Evolutionary conservation across 2,113 vertebrate species (phyloP), one percentile per base, ranked within the genome.

Genomic region (Sinocyclocheilus grahami): DNA sequence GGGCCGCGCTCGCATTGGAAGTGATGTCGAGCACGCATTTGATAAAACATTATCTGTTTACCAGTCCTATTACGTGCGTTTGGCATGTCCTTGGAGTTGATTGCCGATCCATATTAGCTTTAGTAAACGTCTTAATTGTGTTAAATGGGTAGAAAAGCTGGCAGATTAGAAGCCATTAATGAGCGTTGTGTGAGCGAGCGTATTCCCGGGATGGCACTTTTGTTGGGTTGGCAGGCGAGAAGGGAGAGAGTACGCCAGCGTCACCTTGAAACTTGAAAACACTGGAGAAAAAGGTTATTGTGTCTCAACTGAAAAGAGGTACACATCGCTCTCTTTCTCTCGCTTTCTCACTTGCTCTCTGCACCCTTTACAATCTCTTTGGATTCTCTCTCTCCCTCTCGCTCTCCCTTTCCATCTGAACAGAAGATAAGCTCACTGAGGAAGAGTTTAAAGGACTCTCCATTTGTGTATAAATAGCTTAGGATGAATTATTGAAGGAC

Each of bases 391-490:
- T 77, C 55, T 81, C 74, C 33, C 74, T 55, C 89, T 81, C 76
- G 16, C 71, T 86, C 78, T 62, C 58, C 62, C 82, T 77, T 86
- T 89, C 87, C 91, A 90, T 92, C 91, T 92, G 90, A 91, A 91
- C 91, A 90, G 93, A 93, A 94, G 93, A 95, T 94, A 95, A 94
- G 92, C 92, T 94, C 93, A 94, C 92, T 92, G 91, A 91, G 93
- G 93, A 91, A 94, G 93, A 93, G 90, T 94, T 94, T 95, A 93
- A 93, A 95, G 92, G 93, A 94, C 94, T 94, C 93, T 93, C 93
- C 93, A 92, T 94, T 93, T 94, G 93, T 94, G 92, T 95, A 95
- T 95, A 95, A 95, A 95, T 95, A 95, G 94, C 93, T 93, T 93
- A 90, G 91, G 94, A 94, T 95, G 93, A 95, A 95, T 95, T 95